Conservation (phyloP, 2,888 invertebrate species). For the Dastarcus helophoroides region DNA sequence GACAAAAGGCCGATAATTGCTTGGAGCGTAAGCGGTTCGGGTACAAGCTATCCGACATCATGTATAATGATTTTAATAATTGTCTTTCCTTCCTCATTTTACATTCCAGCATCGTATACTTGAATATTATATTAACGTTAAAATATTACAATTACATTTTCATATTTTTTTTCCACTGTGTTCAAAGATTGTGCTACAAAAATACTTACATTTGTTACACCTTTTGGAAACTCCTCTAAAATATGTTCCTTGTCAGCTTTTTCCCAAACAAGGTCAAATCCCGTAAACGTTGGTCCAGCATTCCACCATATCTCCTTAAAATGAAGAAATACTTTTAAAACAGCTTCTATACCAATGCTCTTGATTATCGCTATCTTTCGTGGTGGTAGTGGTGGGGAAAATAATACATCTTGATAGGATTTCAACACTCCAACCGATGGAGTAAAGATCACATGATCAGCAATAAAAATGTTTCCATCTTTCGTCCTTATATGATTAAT, state of each 20-base stretch:
- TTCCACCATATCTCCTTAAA: slow-evolving; percentile 20
- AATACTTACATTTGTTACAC: slow-evolving; percentile 4
- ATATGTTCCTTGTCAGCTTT: slow-evolving; percentile 13
- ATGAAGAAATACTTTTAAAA: slow-evolving; percentile 18
- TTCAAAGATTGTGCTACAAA: no score
- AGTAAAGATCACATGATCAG: slow-evolving; percentile 53
- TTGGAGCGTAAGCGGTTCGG: no score
- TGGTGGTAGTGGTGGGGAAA: slow-evolving; percentile 16
- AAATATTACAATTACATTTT: no score
- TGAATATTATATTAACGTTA: no score
- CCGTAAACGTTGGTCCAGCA: slow-evolving; percentile 6
- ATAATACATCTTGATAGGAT: slow-evolving; percentile 15
- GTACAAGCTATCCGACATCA: no score
- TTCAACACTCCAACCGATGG: slow-evolving; percentile 24
- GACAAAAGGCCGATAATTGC: no score
- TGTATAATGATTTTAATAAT: no score
- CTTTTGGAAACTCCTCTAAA: slow-evolving; percentile 4
- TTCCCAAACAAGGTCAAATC: slow-evolving; percentile 17
- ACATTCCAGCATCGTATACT: no score
- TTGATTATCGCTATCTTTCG: slow-evolving; percentile 18
- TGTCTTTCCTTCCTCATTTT: no score
- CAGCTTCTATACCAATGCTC: slow-evolving; percentile 20
- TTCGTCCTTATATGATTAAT: slow-evolving; percentile 30
- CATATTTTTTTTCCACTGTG: no score
- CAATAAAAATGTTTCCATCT: slow-evolving; percentile 40